A percentile compares a stretch with the other conserved stretches of the same genome.
These are phyloP conservation scores for Pygmarrhopalites habei DNA, from an alignment of 1,140 invertebrate genomes.

Conservation along the genomic window DNA sequence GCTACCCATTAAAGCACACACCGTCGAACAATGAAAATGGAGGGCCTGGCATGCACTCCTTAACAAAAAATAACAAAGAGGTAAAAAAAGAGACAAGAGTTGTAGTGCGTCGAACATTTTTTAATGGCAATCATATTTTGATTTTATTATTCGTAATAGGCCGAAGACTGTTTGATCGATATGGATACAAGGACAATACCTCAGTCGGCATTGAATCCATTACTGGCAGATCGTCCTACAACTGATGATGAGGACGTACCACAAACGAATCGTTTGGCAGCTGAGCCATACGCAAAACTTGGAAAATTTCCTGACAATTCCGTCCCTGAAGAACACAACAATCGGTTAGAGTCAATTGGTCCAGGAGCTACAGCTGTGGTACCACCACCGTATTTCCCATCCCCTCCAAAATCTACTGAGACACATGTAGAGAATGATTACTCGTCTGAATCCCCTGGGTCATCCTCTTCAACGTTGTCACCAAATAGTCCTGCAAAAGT, in stretches of 20 bases:
- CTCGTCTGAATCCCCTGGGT: not conserved
- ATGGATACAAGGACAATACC: conserved; percentile 7
- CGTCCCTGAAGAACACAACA: conserved; percentile 4
- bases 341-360: not conserved
- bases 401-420: not conserved
- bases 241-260: conserved; percentile 13
- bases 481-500: conserved; percentile 10
- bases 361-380: not conserved
- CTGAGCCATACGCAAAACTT: conserved; percentile 17
- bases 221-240: conserved; percentile 11
- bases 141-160: conserved; percentile 16
- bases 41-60: conserved; percentile 13
- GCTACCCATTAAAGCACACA: conserved; percentile 13
- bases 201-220: conserved; percentile 21
- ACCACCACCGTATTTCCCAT: not conserved
- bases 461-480: not conserved
- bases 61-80: not conserved
- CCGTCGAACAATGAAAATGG: conserved; percentile 7
- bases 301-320: conserved; percentile 12
- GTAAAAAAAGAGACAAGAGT: too few species aligned
- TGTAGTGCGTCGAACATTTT: too few species aligned
- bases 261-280: not conserved
- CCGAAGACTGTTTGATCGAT: conserved; percentile 13
- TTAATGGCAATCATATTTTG: not conserved
- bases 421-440: not conserved